These are phyloP conservation scores for Albula goreensis DNA, from an alignment of 2,113 vertebrate species.

Conservation along the genomic window DNA sequence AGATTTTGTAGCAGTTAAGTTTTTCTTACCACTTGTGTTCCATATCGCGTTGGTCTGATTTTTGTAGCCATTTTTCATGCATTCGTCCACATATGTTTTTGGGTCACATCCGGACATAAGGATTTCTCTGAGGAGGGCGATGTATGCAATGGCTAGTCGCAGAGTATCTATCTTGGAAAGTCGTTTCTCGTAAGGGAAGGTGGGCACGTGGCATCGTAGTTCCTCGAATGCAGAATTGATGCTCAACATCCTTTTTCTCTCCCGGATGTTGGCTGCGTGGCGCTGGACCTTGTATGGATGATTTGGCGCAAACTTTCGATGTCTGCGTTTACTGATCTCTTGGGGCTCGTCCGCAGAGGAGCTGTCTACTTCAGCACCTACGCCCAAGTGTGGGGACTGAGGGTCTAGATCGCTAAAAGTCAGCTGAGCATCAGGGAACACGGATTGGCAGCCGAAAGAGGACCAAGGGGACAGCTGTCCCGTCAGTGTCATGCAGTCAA, in stretches of 20 bases:
- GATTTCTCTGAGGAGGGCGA: slow-evolving; percentile 75
- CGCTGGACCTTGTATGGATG: slow-evolving; percentile 70
- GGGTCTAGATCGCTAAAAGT: slow-evolving; percentile 57
- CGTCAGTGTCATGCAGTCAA: slow-evolving; percentile 52
- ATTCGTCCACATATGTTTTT: slow-evolving; percentile 70
- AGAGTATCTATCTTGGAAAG: slow-evolving; percentile 80
- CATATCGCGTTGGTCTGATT: slow-evolving; percentile 68
- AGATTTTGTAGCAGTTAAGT: not conserved
- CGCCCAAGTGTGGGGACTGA: slow-evolving; percentile 39
- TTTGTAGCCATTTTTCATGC: slow-evolving; percentile 69
- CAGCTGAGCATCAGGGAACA: slow-evolving; percentile 62
- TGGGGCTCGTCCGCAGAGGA: slow-evolving; percentile 56
- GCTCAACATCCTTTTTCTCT: slow-evolving; percentile 75
- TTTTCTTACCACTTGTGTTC: slow-evolving; percentile 76
- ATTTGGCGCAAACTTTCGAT: slow-evolving; percentile 23
- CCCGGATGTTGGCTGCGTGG: slow-evolving; percentile 74
- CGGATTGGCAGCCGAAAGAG: slow-evolving; percentile 41
- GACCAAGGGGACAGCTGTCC: slow-evolving; percentile 59
- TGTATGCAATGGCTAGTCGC: slow-evolving; percentile 74
- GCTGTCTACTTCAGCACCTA: slow-evolving; percentile 64
- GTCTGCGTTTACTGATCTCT: slow-evolving; percentile 35
- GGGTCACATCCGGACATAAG: slow-evolving; percentile 73
- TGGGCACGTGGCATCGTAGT: slow-evolving; percentile 72
- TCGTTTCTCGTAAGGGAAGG: slow-evolving; percentile 77
- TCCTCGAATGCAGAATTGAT: slow-evolving; percentile 75